Base-by-base conservation (phyloP, 2,888 invertebrate genomes). In the Thyatira batis region DNA sequence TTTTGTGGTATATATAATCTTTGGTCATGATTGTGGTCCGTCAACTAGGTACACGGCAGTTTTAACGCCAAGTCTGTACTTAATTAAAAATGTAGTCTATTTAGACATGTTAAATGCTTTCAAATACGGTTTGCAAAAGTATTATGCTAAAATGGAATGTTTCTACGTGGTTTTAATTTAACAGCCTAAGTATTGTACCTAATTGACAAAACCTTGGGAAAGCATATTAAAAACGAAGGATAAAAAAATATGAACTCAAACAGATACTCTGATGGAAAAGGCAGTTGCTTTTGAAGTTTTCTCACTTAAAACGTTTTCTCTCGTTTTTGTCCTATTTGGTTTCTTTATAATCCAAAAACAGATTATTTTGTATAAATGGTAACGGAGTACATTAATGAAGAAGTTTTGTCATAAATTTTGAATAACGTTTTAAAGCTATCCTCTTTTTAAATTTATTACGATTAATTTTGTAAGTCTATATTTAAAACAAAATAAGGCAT, bases 301-400 rank as follows among this genome's bases (percentile, higher is more conserved):
- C n/a, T 30, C 11, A 30, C n/a, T 30, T 30, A 30, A 30, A n/a
- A n/a, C 3, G 9, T 39, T 39, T 5, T 17, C 2, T n/a, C 17
- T 33, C 2, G n/a, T 13, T 33, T 39, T 17, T 39, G n/a, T n/a
- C n/a, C n/a, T n/a, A 33, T n/a, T 33, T n/a, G 6, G 1, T 8
- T 17, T 39, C 0, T 39, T 8, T 17, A n/a, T 17, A 39, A 17
- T 17, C 13, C 8, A 17, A 33, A 17, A 39, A 17, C 13, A 33
- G n/a, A 27, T 13, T 0, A 1, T 21, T 23, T 4, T 20, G 51
- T 52, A 60, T 57, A 65, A 63, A 63, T 67, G 60, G 57, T 67
- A 65, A 60, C 58, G 60, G 65, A 68, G 54, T 67, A 67, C 58
- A 65, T 61, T 55, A 13, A 39, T 13, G 17, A 39, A 39, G n/a